Evolutionary conservation across 1,140 invertebrate genomes (phyloP).

Genomic region (Drosophila obscura): DNA sequence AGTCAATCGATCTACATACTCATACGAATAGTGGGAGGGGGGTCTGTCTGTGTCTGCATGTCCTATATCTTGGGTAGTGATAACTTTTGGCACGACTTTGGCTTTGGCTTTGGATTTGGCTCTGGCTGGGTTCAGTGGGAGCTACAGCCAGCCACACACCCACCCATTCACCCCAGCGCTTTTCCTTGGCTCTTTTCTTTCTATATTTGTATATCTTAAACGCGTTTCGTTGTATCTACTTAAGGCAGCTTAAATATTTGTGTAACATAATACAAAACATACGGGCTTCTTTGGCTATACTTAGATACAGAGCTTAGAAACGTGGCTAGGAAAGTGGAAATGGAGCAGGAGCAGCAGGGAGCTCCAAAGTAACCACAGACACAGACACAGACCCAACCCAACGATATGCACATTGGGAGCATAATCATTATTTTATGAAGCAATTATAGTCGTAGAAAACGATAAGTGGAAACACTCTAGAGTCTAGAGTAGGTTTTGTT

Average conservation of each 20-base stretch:
- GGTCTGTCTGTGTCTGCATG: conserved; percentile 2
- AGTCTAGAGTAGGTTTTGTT: background rate
- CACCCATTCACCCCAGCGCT: conserved; percentile 50
- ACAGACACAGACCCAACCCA: background rate
- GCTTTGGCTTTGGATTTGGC: conserved; percentile 31
- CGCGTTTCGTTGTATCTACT: conserved; percentile 81
- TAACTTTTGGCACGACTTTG: conserved; percentile 73
- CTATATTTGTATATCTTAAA: conserved; percentile 78
- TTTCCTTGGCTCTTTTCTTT: conserved; percentile 43
- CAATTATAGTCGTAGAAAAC: background rate
- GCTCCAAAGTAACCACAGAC: conserved; percentile 24
- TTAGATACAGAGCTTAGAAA: conserved; percentile 78
- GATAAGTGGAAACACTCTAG: background rate
- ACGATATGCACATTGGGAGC: conserved; percentile 18
- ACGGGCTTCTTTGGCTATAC: conserved; percentile 80
- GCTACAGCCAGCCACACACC: conserved; percentile 12
- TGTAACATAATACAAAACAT: conserved; percentile 82
- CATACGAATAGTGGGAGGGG: background rate
- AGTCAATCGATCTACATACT: conserved; percentile 27
- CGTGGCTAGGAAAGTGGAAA: conserved; percentile 8
- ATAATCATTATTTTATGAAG: background rate
- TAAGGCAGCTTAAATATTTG: conserved; percentile 81
- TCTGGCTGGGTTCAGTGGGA: conserved; percentile 38
- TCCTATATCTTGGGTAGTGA: conserved; percentile 54
- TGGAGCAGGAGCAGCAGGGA: background rate